Base-by-base conservation (phyloP, 1,140 invertebrate species). In the Drosophila kikkawai region DNA sequence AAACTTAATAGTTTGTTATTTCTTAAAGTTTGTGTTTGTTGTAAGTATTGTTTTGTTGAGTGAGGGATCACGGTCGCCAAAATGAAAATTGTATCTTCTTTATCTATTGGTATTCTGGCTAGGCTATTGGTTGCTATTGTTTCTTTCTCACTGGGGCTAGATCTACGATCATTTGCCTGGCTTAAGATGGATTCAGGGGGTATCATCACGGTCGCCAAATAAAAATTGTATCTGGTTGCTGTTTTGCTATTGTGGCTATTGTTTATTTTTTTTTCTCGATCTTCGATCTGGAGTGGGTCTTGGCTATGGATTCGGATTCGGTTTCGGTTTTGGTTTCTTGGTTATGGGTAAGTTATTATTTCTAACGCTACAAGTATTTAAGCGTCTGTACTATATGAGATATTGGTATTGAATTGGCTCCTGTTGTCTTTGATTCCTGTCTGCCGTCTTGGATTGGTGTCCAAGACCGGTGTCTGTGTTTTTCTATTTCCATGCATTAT, bases 331-430 rank as follows among this genome's bases (percentile, higher is more conserved):
- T 7, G 48, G 48, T 51, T 17, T 51, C 48, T 13, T 42, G 19
- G 48, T 41, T 42, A 45, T 51, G 64, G 34, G 11, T 68, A 41
- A 36, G 53, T 53, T 58, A 73, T 65, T 77, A 75, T 44, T 82
- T 75, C 64, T 67, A 70, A 75, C 47, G 61, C 39, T 81, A 47
- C 71, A 37, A 63, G 66, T 56, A 66, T 69, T 57, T 42, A 71
- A 64, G 60, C 60, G 60, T 50, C 53, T 65, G 51, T 75, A 75
- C 71, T 75, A 75, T 36, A 74, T 74, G 50, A 75, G 71, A 75
- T 74, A 75, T 67, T 76, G 67, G 53, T 66, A 67, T 66, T 66
- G 74, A 53, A 51, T 59, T 50, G 53, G 44, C 22, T 50, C 17
- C 11, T 63, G 39, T 50, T 19, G 9, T 37, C 56, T 53, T 56